Evolutionary conservation across 2,113 vertebrate species (phyloP).

Genomic region (Platysternon megacephalum): DNA sequence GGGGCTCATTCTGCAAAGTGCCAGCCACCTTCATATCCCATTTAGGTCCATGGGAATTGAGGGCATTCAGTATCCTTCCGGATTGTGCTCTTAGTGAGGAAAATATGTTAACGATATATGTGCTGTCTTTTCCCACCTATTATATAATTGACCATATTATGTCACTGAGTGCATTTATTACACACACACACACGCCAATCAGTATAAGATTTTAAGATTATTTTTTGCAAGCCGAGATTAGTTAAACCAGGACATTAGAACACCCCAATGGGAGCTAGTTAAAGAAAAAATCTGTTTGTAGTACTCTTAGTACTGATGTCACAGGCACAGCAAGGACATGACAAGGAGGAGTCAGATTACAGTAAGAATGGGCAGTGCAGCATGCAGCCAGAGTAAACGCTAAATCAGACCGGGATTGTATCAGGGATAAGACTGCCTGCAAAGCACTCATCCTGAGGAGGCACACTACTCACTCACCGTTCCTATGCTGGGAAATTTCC

Average conservation of each 20-base stretch:
- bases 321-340: constrained; percentile 84
- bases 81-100: constrained; percentile 30
- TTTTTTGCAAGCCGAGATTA: background rate
- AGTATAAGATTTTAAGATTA: background rate
- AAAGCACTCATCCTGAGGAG: constrained; percentile 72
- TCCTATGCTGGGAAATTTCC: constrained; percentile 76
- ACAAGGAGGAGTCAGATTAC: constrained; percentile 90
- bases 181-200: background rate
- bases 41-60: background rate
- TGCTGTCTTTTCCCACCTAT: constrained; percentile 56
- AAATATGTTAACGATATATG: constrained; percentile 7
- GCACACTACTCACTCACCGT: constrained; percentile 64
- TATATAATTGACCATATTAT: constrained; percentile 61
- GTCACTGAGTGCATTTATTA: background rate
- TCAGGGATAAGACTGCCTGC: constrained; percentile 73
- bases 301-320: constrained; percentile 85
- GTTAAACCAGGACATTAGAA: constrained; percentile 30
- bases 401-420: constrained; percentile 77
- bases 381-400: constrained; percentile 79
- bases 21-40: background rate
- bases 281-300: constrained; percentile 76
- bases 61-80: background rate
- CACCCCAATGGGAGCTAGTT: constrained; percentile 13
- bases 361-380: constrained; percentile 84
- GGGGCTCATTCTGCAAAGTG: background rate